Percentiles rank a stretch among this genome's conserved stretches.
Conservation (phyloP, 2,797 vertebrate genomes). For the Acrossocheilus wenchowensis region DNA sequence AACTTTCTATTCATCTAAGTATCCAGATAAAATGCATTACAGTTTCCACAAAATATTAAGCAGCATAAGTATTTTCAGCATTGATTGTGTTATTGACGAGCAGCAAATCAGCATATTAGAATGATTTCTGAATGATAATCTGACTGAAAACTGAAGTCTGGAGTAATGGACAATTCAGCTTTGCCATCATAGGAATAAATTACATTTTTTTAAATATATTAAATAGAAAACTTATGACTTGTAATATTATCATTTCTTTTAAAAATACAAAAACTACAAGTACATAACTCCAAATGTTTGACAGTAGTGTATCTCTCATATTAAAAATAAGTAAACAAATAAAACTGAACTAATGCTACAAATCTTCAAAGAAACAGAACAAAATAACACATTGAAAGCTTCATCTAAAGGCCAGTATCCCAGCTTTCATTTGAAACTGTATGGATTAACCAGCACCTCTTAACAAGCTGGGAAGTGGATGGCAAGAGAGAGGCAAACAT, state of each 20-base stretch:
- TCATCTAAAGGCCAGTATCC: not conserved
- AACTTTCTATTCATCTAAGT: not conserved
- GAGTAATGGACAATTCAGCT: not conserved
- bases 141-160: not conserved
- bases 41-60: not conserved
- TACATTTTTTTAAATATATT: not conserved
- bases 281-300: not conserved
- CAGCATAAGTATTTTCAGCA: not conserved
- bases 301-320: not conserved
- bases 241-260: not conserved
- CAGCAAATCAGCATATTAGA: not conserved
- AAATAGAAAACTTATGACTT: not conserved
- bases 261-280: not conserved
- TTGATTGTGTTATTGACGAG: not conserved
- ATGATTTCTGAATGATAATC: not conserved
- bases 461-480: slow-evolving; percentile 41
- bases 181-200: not conserved
- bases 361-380: not conserved
- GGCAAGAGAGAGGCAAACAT: slow-evolving; percentile 49
- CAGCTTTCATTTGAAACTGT: slow-evolving; percentile 9
- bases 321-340: not conserved
- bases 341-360: not conserved
- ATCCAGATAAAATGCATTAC: no score
- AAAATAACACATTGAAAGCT: not conserved
- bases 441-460: slow-evolving; percentile 17